Base-by-base conservation (phyloP, 1,140 invertebrate genomes). In the Macrotrachela quadricornifera region DNA sequence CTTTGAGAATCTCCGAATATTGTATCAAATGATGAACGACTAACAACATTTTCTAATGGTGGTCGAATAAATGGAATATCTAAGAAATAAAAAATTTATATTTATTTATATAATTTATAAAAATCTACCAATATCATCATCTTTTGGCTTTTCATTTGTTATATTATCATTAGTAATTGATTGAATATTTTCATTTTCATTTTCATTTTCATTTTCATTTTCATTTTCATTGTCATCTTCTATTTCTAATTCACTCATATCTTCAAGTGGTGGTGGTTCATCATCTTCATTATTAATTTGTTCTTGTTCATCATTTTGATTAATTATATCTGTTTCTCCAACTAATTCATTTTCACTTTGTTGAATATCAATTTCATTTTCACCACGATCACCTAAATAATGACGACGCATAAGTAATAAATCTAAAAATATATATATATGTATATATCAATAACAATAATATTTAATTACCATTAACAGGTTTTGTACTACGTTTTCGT, bases 401-500 rank as follows among this genome's bases (percentile, higher is more conserved):
- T 18, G 42, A 4, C 17, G n/a, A 6, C 42, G n/a, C 9, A n/a
- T 44, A n/a, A 4, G 6, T 9, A 44, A 4, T 18, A 44, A 2
- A 44, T 18, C 42, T 44, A 18, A 2, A 15, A 18, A n/a, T 4
- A 2, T 2, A 4, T 44, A 44, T 44, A 18, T 15, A 15, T n/a
- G 17, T 18, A 15, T 18, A 4, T 2, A 4, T 44, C 9, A 2
- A 9, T 44, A 4, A n/a, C 9, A 18, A 9, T 4, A 30, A 4
- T 4, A 3, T 15, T 18, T 18, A 44, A 3, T 9, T 18, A 53
- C 51, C 46, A 43, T 53, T 46, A 10, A 53, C 51, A 46, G 46
- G 48, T n/a, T 54, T 39, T 44, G 41, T 48, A 16, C 48, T 54
- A 37, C 42, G 36, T 49, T 54, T 54, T 16, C 38, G 40, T n/a